Evolutionary conservation across 2,113 vertebrate species (phyloP), one percentile per base, ranked within the genome.

Genomic region (Actenoides hombroni): DNA sequence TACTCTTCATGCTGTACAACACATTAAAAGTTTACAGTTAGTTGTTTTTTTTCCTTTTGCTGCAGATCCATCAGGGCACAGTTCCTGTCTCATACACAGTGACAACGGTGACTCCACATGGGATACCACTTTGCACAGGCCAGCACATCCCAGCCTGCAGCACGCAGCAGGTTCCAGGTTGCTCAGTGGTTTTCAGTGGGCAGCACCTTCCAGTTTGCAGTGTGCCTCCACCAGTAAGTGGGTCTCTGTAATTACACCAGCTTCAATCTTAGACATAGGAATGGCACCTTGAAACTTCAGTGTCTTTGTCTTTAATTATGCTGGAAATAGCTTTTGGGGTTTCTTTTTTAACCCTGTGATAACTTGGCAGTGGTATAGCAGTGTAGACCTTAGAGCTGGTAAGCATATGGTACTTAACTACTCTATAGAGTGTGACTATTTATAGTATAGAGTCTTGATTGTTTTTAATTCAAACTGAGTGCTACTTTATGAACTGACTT

Each of bases 181-280:
- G 99, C 97, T 99, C 99, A 37, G 99, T 99, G 94, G 99, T 99
- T 94, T 99, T 99, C 98, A 99, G 99, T 94, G 99, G 99, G 84
- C 99, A 99, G 94, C 99, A 99, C 97, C 99, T 99, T 96, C 99
- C 99, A 75, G 99, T 99, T 95, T 99, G 99, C 97, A 99, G 98
- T 59, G 99, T 98, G 92, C 97, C 98, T 84, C 98, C 99, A 61
- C 98, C 98, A 19, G 99, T 99, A 97, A 99, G 99, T 98, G 57
- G 39, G 6, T 53, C 42, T 76, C 59, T 86, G 16, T 60, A 29
- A 70, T 73, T 56, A 82, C 28, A 35, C 10, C 68, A 46, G 16
- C 11, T 91, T 76, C 61, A 19, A 0, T 56, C 29, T 57, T 3
- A 35, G 40, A 44, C 12, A 2, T n/a, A 33, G 21, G 7, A 70